Base-by-base conservation (phyloP, 2,888 invertebrate species). In the Lepetodrilus schrolli region DNA sequence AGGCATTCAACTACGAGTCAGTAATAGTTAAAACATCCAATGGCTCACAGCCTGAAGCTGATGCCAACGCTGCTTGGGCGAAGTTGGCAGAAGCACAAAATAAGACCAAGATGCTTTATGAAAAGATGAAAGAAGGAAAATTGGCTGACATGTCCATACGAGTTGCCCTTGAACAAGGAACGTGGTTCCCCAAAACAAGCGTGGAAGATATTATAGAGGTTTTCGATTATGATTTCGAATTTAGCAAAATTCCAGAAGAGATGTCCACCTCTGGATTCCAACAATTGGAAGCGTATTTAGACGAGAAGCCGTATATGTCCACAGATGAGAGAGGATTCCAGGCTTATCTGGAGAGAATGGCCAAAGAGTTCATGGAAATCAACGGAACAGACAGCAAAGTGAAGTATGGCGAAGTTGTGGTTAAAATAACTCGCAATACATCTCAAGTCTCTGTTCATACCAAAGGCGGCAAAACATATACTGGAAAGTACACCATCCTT, bases 401-500 rank as follows among this genome's bases (percentile, higher is more conserved):
- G 1, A 26, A 49, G 30, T 50, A 75, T 10, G 66, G 74, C 43
- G 72, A 72, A 30, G 17, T 8, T 21, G 77, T 77, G 7, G 43
- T 8, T 8, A 21, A 48, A 8, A 72, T 79, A 7, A 43, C 65
- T n/a, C 68, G 74, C 17, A 49, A 20, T 1, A 68, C 13, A 8
- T 58, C 43, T 43, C 30, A 26, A 0, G 79, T 78, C 2, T 68
- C 23, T 0, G 80, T 80, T 1, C 20, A 49, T 2, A 79, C 79
- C 10, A 49, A 30, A 10, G 47, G 72, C 37, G 78, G 75, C 8
- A 70, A 37, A 0, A 20, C 48, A 0, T 74, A 75, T 43, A 34
- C 30, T 7, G 76, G 75, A 0, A 76, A 78, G 37, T 78, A 69
- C 34, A 79, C 70, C 21, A 73, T 80, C 13, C 73, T 75, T 2